Conservation (phyloP, 2,113 vertebrate species). For the Acanthochromis polyacanthus region DNA sequence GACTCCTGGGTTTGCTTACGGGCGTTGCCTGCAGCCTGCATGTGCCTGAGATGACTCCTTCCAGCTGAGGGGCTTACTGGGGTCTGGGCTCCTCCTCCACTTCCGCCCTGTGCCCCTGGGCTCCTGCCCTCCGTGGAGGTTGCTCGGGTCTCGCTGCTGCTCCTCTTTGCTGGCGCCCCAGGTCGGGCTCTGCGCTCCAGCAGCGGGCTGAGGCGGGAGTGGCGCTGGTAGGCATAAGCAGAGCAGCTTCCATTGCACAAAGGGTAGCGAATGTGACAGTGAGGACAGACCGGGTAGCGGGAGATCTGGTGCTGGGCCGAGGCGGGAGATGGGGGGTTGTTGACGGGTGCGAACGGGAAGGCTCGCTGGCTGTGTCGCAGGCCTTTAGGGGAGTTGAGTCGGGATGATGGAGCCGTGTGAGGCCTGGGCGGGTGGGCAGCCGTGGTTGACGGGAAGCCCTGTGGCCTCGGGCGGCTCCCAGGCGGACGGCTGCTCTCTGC, state of each 20-base stretch:
- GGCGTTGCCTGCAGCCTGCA: slow-evolving; percentile 78
- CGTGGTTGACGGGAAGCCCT: slow-evolving; percentile 58
- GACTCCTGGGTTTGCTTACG: slow-evolving; percentile 72
- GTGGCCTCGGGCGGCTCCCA: slow-evolving; percentile 70
- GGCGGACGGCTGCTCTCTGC: slow-evolving; percentile 83
- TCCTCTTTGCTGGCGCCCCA: slow-evolving; percentile 73
- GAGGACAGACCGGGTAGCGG: slow-evolving; percentile 77
- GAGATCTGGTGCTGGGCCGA: slow-evolving; percentile 70
- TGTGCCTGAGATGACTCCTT: slow-evolving; percentile 77
- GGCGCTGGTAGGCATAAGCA: slow-evolving; percentile 83
- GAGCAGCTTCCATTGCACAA: slow-evolving; percentile 86
- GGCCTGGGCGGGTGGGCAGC: slow-evolving; percentile 78
- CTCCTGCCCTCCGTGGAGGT: slow-evolving; percentile 70
- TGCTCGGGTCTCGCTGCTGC: slow-evolving; percentile 84
- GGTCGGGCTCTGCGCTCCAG: slow-evolving; percentile 75
- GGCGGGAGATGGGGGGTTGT: slow-evolving; percentile 78
- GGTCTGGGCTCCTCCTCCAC: slow-evolving; percentile 71
- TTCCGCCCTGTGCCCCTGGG: slow-evolving; percentile 60
- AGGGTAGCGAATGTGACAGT: slow-evolving; percentile 84
- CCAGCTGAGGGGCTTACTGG: slow-evolving; percentile 77
- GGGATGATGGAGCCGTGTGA: slow-evolving; percentile 84
- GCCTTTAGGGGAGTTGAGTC: slow-evolving; percentile 85
- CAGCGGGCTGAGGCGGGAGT: slow-evolving; percentile 84
- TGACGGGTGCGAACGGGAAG: slow-evolving; percentile 76
- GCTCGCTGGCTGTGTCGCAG: slow-evolving; percentile 77